Percentiles rank a stretch among this genome's conserved stretches.
phyloP scores from a whole-genome alignment of 2,113 vertebrate species.

The Callionymus lyra region DNA sequence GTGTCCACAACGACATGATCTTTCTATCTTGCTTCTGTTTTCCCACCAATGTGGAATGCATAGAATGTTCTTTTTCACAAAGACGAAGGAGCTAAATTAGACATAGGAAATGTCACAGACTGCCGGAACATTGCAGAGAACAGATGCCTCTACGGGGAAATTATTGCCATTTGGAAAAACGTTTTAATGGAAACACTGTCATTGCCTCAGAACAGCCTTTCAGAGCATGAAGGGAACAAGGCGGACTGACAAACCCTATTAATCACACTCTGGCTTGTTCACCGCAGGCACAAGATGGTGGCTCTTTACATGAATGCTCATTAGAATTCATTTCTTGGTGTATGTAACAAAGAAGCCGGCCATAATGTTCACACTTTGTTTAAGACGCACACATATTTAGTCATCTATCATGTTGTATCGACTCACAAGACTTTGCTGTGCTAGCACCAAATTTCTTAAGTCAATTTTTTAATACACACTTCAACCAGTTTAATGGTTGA shows the following conservation, averaged over 20 bases:
- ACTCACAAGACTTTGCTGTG: constrained; percentile 41
- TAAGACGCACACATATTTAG: constrained; percentile 19
- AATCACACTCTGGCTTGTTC: constrained; percentile 42
- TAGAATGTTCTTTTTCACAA: too few relatives aligned
- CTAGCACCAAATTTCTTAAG: constrained; percentile 38
- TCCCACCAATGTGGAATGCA: too few relatives aligned
- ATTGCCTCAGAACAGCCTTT: constrained; percentile 40
- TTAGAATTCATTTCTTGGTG: constrained; percentile 42
- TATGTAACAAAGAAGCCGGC: constrained; percentile 40
- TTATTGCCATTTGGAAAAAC: constrained; percentile 41
- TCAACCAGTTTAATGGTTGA: constrained; percentile 18
- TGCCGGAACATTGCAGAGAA: constrained; percentile 20
- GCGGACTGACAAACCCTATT: constrained; percentile 53
- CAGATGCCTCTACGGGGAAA: constrained; percentile 46
- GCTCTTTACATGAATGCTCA: constrained; percentile 48
- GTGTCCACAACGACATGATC: too few relatives aligned
- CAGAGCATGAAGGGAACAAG: constrained; percentile 33
- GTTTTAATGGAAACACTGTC: constrained; percentile 50
- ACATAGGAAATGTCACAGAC: constrained; percentile 3
- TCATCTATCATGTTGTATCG: constrained; percentile 55
- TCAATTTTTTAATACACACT: constrained; percentile 41
- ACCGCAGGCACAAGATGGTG: constrained; percentile 43
- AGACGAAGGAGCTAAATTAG: too few relatives aligned
- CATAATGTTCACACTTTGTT: constrained; percentile 52
- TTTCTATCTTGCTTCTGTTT: too few relatives aligned